phyloP scores from a whole-genome alignment of 2,113 vertebrate genomes.

The Corythornis cristatus region DNA sequence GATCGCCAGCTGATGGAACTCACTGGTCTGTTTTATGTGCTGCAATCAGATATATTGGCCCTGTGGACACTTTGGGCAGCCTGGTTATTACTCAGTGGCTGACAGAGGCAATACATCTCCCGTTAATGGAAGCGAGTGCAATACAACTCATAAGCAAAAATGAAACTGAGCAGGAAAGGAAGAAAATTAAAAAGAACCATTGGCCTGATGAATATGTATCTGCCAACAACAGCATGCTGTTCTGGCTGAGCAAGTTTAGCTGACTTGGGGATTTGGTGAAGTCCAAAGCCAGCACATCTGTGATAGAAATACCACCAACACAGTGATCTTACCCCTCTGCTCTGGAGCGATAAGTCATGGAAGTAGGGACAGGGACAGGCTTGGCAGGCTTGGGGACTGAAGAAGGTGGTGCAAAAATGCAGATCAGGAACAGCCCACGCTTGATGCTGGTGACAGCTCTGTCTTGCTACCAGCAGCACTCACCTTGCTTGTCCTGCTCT shows the following conservation, averaged over 20 bases:
- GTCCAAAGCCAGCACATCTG: constrained; percentile 16
- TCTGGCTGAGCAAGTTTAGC: constrained; percentile 26
- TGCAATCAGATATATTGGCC: not conserved
- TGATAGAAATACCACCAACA: not conserved
- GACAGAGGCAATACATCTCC: constrained; percentile 30
- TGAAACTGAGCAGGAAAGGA: constrained; percentile 10
- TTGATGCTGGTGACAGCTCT: not conserved
- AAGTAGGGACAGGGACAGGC: not conserved
- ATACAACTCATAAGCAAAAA: constrained; percentile 33
- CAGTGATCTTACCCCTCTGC: not conserved
- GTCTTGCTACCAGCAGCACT: not conserved
- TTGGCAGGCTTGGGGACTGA: not conserved
- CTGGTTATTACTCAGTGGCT: constrained; percentile 16
- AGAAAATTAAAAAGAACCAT: not conserved
- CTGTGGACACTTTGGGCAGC: not conserved
- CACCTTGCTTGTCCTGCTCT: not conserved
- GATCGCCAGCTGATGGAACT: not conserved
- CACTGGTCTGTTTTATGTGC: not conserved
- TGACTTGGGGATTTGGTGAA: constrained; percentile 8
- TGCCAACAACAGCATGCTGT: not conserved
- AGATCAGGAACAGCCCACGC: accelerated
- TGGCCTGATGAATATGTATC: constrained; percentile 51
- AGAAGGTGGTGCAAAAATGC: not conserved
- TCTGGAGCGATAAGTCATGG: not conserved
- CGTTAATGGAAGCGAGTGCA: not conserved